These are phyloP conservation scores for Clistopyga incitator DNA, from an alignment of 2,888 invertebrate species.

Conservation along the genomic window DNA sequence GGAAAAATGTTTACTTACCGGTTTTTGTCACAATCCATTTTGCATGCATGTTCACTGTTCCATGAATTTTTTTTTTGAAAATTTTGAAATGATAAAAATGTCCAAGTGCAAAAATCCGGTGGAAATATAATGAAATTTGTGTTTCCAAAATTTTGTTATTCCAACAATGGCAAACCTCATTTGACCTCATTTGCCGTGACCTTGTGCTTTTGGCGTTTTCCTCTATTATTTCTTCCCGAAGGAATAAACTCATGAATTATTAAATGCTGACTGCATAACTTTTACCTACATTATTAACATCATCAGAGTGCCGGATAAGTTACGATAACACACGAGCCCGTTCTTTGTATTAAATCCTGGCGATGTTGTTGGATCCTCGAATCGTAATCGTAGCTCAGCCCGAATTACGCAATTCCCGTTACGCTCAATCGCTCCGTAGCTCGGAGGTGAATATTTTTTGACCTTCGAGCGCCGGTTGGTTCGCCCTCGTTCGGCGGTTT, in stretches of 20 bases:
- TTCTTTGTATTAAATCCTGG: constrained; percentile 17
- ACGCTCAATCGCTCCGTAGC: constrained; percentile 71
- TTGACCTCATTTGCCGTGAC: neutral
- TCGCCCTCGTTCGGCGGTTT: constrained; percentile 24
- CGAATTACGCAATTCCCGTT: constrained; percentile 74
- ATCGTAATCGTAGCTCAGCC: constrained; percentile 73
- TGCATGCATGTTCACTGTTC: neutral
- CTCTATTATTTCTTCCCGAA: neutral
- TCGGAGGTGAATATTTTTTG: constrained; percentile 73
- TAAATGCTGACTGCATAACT: neutral
- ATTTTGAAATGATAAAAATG: too few relatives aligned
- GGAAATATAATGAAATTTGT: too few relatives aligned
- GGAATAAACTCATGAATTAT: constrained; percentile 26
- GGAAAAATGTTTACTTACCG: neutral
- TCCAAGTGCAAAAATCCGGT: too few relatives aligned
- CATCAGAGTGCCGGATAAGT: neutral
- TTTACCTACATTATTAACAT: neutral
- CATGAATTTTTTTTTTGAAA: too few relatives aligned
- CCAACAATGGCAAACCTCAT: too few relatives aligned
- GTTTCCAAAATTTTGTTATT: too few relatives aligned
- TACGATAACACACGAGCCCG: neutral
- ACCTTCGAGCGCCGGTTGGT: constrained; percentile 41
- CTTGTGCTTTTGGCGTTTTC: neutral
- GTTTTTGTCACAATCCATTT: neutral
- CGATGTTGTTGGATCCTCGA: neutral